Evolutionary conservation across 1,140 invertebrate genomes (phyloP), one percentile per base, ranked within the genome.

Genomic region (Drosophila elegans): DNA sequence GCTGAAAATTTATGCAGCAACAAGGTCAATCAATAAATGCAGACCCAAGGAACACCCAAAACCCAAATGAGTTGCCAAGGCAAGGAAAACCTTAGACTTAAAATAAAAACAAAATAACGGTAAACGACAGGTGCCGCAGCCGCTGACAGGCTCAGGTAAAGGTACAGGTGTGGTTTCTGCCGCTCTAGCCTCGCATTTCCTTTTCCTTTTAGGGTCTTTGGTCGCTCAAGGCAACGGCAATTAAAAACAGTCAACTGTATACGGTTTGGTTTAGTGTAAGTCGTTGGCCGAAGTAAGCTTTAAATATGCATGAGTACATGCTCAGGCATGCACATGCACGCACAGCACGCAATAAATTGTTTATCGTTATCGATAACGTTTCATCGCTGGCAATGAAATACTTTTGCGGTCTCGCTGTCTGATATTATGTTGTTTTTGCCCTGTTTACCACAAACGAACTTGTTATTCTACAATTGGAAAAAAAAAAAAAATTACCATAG

Each of bases 21-120:
- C 80, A 88, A 88, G 84, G 84, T 88, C 84, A 89, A 88, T 88
- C 84, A 73, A 88, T 88, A 88, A 89, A 68, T 80, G 80, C 54
- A 73, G 73, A 76, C 56, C 64, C 49, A 71, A 55, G 49, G 63
- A 69, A 46, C 34, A 38, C 16, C 16, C 7, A 42, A 64, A 66
- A 55, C 64, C 44, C 29, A 41, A 41, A 54, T 53, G 63, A 69
- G 84, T 88, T 88, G 61, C 64, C 76, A 83, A 89, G 80, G 80
- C 41, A 85, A 67, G 75, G 82, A 56, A 88, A 88, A 88, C 59
- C 34, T 82, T 63, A 27, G 45, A 44, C 54, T 60, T 25, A 48
- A 66, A 42, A 11, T 21, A 21, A 36, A 55, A 11, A 41, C 29
- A 29, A 56, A 60, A 72, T 53, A 71, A 56, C 27, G n/a, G 21